Base-by-base conservation (phyloP, 92 coral and sea anemone genomes). In the Actinostola sp. region DNA sequence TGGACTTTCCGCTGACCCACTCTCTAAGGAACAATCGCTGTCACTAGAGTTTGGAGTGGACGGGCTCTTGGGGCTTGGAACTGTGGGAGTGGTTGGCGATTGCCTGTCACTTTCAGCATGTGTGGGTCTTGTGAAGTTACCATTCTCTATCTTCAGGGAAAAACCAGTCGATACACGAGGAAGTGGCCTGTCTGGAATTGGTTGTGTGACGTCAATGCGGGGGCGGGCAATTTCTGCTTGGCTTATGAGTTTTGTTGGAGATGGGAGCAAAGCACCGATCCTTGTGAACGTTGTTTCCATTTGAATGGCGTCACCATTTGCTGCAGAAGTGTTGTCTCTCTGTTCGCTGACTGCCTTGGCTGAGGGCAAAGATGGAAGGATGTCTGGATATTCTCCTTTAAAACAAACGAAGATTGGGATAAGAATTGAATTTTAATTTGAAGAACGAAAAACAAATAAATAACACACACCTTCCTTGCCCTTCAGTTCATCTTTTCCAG, bases 291-390 rank as follows among this genome's bases (percentile, higher is more conserved):
- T 49, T 3, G 72, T 63, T 36, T 64, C 51, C 63, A 75, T 31
- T 39, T 75, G 72, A 28, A 75, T 28, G 34, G 27, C 12, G 10
- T 31, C 29, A 53, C 30, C 10, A 2, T 21, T 2, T 11, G 20
- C 30, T 53, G 60, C 7, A 3, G 1, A 0, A 12, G 11, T 24
- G 6, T 44, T 11, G 13, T 43, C 44, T 66, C 27, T 27, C 17
- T 26, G 55, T 54, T 71, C 20, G 50, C 36, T 32, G 74, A 79
- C 15, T 42, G 73, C 6, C 75, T 77, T 23, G 68, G 83, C 15
- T 75, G 62, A 53, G 42, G 82, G 63, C 66, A 77, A 42, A 61
- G 46, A 50, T 44, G 71, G 26, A 65, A 63, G 62, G 60, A 43
- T 8, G 70, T 70, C 36, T 70, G 76, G 76, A 31, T 24, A 34